phyloP scores from a whole-genome alignment of 1,140 invertebrate genomes.

The Achatina immaculata region DNA sequence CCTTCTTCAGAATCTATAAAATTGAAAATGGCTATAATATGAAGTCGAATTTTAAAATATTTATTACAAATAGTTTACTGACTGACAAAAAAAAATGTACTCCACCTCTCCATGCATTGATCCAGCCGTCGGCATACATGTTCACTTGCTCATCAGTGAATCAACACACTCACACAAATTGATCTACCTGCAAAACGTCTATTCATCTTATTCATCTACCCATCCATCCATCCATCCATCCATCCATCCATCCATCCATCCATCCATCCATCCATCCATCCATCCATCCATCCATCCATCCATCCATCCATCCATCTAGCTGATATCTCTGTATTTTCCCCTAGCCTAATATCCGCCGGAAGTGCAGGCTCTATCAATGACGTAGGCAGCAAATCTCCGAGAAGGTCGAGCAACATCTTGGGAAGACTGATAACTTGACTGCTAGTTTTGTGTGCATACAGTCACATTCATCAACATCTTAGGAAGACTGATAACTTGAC shows the following conservation, averaged over 20 bases:
- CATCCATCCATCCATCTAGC: too few species aligned
- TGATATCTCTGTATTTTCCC: neutral
- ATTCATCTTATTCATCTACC: too few species aligned
- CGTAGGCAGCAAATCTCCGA: neutral
- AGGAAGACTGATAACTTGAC: too few species aligned
- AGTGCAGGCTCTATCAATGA: constrained; percentile 21
- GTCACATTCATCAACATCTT: neutral
- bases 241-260: too few species aligned
- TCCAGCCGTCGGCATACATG: neutral
- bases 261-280: too few species aligned
- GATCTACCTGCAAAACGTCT: neutral
- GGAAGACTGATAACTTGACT: too few species aligned
- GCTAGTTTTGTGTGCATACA: too few species aligned
- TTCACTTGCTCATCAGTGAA: neutral
- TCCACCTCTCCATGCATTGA: neutral
- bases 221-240: too few species aligned
- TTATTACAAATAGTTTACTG: neutral
- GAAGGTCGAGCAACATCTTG: constrained; percentile 13
- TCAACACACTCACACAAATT: neutral
- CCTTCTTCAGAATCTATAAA: too few species aligned
- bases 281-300: too few species aligned
- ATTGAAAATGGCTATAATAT: too few species aligned
- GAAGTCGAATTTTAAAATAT: neutral
- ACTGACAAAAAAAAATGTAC: too few species aligned
- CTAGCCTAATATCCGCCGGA: constrained; percentile 24